Percentiles rank a stretch among this genome's conserved stretches.
Evolutionary conservation across 2,113 vertebrate species (phyloP).

Genomic region (Paraplagusia blochii): DNA sequence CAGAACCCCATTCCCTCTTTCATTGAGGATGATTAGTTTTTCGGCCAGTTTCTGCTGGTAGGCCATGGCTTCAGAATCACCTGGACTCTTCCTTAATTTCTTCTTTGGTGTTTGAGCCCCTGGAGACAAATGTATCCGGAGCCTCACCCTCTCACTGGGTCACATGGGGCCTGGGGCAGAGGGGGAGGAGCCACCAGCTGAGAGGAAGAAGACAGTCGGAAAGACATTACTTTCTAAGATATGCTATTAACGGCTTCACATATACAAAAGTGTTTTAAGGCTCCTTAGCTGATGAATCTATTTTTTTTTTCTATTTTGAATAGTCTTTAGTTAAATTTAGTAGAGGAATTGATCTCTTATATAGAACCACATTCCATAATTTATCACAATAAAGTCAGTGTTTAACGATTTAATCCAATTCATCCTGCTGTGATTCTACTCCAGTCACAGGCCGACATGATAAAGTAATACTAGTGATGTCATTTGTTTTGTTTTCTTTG

Average conservation of each 20-base stretch:
- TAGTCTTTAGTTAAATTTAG: no score
- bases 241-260: no score
- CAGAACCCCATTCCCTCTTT: slow-evolving; percentile 86
- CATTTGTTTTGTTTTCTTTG: no score
- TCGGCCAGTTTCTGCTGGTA: slow-evolving; percentile 92
- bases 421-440: slow-evolving; percentile 3
- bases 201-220: no score
- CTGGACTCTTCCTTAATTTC: slow-evolving; percentile 21
- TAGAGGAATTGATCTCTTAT: no score
- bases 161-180: slow-evolving; percentile 55
- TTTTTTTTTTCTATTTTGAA: no score
- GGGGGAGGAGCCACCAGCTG: slow-evolving; percentile 48
- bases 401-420: slow-evolving; percentile 6
- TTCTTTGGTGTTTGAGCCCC: slow-evolving; percentile 15
- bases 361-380: no score
- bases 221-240: no score
- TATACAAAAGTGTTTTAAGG: no score
- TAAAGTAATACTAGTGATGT: no score
- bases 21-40: slow-evolving; percentile 88
- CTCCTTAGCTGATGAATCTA: no score
- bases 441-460: neutral
- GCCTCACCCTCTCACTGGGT: slow-evolving; percentile 57
- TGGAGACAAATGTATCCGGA: slow-evolving; percentile 40
- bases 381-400: no score
- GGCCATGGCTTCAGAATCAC: slow-evolving; percentile 73